Conservation (phyloP, 2,888 invertebrate genomes). For the Serripes groenlandicus region DNA sequence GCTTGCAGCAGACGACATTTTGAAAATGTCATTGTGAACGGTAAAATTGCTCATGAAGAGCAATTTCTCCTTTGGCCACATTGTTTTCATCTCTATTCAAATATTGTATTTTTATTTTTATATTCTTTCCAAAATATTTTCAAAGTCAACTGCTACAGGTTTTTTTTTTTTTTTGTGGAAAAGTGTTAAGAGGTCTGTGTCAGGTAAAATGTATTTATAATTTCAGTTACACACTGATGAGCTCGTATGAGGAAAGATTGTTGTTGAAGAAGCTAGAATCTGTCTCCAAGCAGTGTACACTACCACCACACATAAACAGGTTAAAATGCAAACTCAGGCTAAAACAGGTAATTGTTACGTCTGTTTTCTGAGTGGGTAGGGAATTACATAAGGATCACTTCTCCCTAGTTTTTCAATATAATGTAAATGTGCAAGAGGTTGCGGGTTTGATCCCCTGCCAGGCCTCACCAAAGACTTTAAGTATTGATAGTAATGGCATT, state of each 20-base stretch:
- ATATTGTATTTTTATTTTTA: background rate
- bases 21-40: background rate
- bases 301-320: constrained; percentile 86
- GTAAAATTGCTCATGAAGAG: background rate
- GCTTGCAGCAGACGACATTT: background rate
- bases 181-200: background rate
- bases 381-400: too few species aligned
- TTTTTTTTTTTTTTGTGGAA: background rate
- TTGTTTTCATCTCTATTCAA: background rate
- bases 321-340: constrained; percentile 88
- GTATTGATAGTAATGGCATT: too few species aligned
- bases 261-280: constrained; percentile 83
- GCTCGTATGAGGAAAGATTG: constrained; percentile 87
- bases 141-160: background rate
- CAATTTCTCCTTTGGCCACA: constrained; percentile 6
- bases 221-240: constrained; percentile 85
- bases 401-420: too few species aligned
- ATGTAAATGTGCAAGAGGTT: too few species aligned
- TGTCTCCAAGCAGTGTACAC: constrained; percentile 61
- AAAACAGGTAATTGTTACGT: constrained; percentile 62
- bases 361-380: background rate
- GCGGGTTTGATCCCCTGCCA: too few species aligned
- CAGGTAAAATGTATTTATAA: background rate
- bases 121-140: background rate
- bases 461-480: too few species aligned